Base-by-base conservation (phyloP, 2,113 vertebrate species). In the Saccopteryx leptura region DNA sequence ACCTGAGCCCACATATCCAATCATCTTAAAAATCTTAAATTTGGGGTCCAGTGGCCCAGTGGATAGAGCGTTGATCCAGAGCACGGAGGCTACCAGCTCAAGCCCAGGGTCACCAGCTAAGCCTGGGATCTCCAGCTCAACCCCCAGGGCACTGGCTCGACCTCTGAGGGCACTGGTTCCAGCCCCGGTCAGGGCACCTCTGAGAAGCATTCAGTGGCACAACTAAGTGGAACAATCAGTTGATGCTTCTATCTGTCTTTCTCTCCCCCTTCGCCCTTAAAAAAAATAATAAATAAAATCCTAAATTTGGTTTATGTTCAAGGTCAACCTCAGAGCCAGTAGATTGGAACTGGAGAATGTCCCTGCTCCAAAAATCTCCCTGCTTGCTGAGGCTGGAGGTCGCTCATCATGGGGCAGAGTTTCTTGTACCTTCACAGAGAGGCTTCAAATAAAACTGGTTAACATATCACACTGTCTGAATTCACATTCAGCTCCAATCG, bases 381-480 rank as follows among this genome's bases (percentile, higher is more conserved):
- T 65, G 52, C 58, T 88, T 90, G 21, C 50, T 84, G 33, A 58
- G 93, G 71, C 56, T 33, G 15, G 48, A 88, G 72, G n/a, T 87
- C 63, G 46, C 58, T 69, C 33, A 54, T 75, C 15, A 26, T 1
- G 15, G 39, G 46, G 72, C 31, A 84, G 79, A 94, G 65, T 56
- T 84, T 86, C 75, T 82, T 82, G 93, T 46, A 83, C 68, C 50
- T 85, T 68, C 52, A 78, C n/a, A 75, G 68, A 89, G 90, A 91
- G 33, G 48, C 39, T 72, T 95, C 79, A 91, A 78, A 79, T 66
- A 54, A 17, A 92, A 90, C 72, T 61, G 66, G 33, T 50, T 92
- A 81, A 60, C 58, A 33, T 81, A 79, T 79, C 7, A 23, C 17
- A 5, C 17, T 33, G 10, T 60, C 66, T 72, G 33, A 94, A 93